Evolutionary conservation across 2,797 vertebrate genomes (phyloP), one percentile per base, ranked within the genome.

Genomic region (Betta splendens): DNA sequence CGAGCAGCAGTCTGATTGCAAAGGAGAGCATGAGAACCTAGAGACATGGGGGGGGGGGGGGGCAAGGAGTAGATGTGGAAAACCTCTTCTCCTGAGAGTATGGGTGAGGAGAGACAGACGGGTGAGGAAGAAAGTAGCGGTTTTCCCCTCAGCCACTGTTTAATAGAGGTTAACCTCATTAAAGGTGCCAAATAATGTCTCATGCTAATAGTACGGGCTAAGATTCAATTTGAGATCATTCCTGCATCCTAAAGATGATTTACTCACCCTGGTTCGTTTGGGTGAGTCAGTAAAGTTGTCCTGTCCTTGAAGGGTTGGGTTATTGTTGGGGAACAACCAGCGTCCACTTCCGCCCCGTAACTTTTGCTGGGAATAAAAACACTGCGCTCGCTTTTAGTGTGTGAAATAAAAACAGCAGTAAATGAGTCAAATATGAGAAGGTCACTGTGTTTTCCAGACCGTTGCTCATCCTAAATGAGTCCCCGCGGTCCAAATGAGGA

Each of bases 351-450:
- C 58, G 63, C 60, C 52, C 16, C 45, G 8, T 46, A 58, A 59
- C 55, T 79, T 70, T 59, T 45, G 22, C 67, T n/a, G 25, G 39
- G 68, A 72, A 70, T 64, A 45, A 77, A 80, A 80, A 81, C 60
- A 70, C 4, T 18, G 35, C 3, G 15, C 17, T 53, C 2, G 0
- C 33, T 59, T 73, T 79, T 65, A 74, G 59, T 45, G 53, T 26
- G 60, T 54, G 38, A 51, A 83, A 83, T 69, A 73, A 79, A 87
- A 86, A 73, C 68, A 77, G 63, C 56, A 72, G 55, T 76, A 81
- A 81, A 87, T 76, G 78, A 84, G 72, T 84, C 66, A 77, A 79
- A 85, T 69, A 80, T 84, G 53, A 86, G 83, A 88, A 89, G 87
- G 85, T 87, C 84, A 85, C 72, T 62, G 68, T 85, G 74, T 82